Base-by-base conservation (phyloP, 2,888 invertebrate species). In the Leucoptera coffeella region DNA sequence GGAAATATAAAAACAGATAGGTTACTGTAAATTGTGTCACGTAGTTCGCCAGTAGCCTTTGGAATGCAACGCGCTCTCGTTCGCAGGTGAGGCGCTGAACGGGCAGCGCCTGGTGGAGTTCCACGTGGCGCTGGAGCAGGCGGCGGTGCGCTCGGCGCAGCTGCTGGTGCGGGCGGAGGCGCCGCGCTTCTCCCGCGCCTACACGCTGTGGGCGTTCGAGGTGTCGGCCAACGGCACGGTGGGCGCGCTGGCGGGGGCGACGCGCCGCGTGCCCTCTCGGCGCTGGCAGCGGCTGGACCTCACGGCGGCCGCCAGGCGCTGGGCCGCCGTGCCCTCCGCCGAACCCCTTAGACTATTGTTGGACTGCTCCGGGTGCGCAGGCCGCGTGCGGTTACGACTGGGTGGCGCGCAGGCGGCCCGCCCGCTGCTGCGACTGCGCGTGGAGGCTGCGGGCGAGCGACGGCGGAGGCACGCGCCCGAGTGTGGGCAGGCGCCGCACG, bases 231-330 rank as follows among this genome's bases (percentile, higher is more conserved):
- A 81, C 52, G 73, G 72, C 37, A 80, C 74, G 40, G 74, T 78
- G 28, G 60, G 55, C 32, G 50, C 47, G 39, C 55, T 65, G 40
- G 69, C 62, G 46, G 65, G 61, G 44, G 36, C 56, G 26, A 67
- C 83, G 39, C 73, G 81, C 46, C 73, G 79, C 29, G 72, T 32
- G 25, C 41, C 77, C 25, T 72, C 77, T 34, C 73, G 83, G 35
- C 90, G 87, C 25, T 92, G 92, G 92, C 85, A 87, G 55, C 85
- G 87, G 42, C 74, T 92, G 40, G 88, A 92, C 61, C 74, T 92
- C 40, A 88, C 89, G 34, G 65, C 73, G 32, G 83, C 83, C 25
- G 86, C 87, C 31, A 78, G 80, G 38, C 73, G 75, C 38, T 91
- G 90, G 90, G 52, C 69, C 43, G 50, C 67, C 20, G 38, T 30